Conservation (phyloP, 1,140 invertebrate genomes). For the Bursaphelenchus mucronatus region DNA sequence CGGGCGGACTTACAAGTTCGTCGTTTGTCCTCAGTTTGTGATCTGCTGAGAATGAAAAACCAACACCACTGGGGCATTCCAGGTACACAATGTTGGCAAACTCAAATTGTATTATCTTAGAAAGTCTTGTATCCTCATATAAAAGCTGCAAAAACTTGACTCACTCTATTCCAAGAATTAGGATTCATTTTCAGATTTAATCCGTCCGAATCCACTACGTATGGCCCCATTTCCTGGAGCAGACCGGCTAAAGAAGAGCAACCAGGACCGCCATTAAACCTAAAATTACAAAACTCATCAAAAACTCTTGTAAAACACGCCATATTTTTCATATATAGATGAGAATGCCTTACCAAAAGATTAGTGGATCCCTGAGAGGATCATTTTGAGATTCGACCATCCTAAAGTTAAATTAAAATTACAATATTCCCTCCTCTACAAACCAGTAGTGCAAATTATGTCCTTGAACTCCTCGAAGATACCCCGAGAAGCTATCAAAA, state of each 20-base stretch:
- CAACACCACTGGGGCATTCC: neutral
- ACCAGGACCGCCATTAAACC: neutral
- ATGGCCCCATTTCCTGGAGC: conserved; percentile 5
- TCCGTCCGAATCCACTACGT: neutral
- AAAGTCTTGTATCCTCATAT: neutral
- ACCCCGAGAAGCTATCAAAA: neutral
- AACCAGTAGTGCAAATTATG: conserved; percentile 16
- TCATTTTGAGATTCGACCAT: conserved; percentile 18
- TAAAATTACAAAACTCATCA: neutral
- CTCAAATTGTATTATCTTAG: neutral
- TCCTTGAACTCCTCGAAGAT: conserved; percentile 10
- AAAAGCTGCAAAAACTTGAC: neutral
- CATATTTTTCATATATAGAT: neutral
- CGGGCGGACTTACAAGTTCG: neutral
- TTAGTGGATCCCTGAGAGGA: conserved; percentile 9
- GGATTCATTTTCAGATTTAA: neutral
- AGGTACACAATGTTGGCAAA: conserved; percentile 11
- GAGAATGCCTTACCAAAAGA: conserved; percentile 7
- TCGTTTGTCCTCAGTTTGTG: neutral
- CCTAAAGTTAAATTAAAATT: conserved; percentile 1
- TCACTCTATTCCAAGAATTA: conserved; percentile 11
- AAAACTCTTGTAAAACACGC: too few species aligned
- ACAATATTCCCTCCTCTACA: neutral
- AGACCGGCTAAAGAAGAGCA: conserved; percentile 6
- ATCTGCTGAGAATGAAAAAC: conserved; percentile 7